Percentiles rank a stretch among this genome's conserved stretches.
Conservation (phyloP, 2,113 vertebrate genomes). For the Galemys pyrenaicus region DNA sequence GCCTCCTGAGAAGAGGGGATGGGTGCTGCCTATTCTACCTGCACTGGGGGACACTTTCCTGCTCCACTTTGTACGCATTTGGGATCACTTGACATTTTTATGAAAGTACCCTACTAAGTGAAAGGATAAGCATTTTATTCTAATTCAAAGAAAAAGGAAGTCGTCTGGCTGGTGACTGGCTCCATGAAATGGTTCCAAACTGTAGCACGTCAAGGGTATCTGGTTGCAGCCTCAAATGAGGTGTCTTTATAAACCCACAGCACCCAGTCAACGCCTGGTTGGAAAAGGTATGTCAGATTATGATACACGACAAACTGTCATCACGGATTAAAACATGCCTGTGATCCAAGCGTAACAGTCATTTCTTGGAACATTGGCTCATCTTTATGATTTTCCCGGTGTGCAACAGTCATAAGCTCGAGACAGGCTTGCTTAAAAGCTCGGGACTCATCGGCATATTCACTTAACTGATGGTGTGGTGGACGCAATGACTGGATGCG, state of each 20-base stretch:
- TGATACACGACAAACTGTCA: conserved; percentile 46
- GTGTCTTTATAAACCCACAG: not conserved
- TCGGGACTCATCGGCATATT: not conserved
- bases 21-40: accelerated
- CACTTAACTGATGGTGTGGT: not conserved
- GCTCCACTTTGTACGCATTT: not conserved
- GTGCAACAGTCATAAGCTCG: conserved; percentile 40
- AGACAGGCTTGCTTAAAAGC: not conserved
- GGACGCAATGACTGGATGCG: not conserved
- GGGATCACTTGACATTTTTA: not conserved
- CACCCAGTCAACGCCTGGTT: not conserved
- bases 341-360: not conserved
- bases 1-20: not conserved
- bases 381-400: conserved; percentile 31
- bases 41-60: not conserved
- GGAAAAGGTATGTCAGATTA: conserved; percentile 8
- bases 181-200: not conserved
- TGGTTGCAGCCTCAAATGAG: not conserved
- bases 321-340: conserved; percentile 27
- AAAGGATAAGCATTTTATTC: not conserved
- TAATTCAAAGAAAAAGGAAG: not conserved
- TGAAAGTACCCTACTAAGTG: not conserved
- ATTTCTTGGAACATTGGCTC: conserved; percentile 58
- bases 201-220: not conserved
- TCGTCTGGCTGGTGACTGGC: not conserved